These are phyloP conservation scores for Chlorospingus flavigularis DNA, from an alignment of 2,797 vertebrate genomes.

Conservation along the genomic window DNA sequence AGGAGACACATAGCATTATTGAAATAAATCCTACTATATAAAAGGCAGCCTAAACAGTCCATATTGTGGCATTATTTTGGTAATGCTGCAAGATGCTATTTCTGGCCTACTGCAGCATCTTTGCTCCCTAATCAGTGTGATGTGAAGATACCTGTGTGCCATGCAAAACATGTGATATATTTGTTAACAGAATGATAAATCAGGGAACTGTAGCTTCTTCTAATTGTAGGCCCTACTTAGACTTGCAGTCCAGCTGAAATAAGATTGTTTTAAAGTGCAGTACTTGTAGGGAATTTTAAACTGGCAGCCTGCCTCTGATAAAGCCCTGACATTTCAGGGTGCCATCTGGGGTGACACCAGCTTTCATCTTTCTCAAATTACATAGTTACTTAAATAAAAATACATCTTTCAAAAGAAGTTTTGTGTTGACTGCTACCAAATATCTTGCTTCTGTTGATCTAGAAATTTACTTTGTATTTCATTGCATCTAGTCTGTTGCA, in stretches of 20 bases:
- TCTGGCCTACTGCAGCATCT: not conserved
- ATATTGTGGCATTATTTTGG: not conserved
- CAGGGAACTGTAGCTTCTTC: not conserved
- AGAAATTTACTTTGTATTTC: not conserved
- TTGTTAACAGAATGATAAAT: conserved; percentile 7
- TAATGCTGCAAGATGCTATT: not conserved
- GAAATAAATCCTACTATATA: not conserved
- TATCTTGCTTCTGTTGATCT: not conserved
- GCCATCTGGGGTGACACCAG: conserved; percentile 17
- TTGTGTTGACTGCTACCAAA: not conserved
- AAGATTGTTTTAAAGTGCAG: conserved; percentile 9
- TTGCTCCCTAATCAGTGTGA: not conserved
- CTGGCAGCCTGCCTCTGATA: not conserved
- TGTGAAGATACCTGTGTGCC: not conserved
- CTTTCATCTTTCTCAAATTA: conserved; percentile 20
- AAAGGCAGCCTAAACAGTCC: not conserved
- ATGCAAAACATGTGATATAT: not conserved
- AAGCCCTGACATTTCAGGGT: conserved; percentile 13
- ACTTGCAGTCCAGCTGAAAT: conserved; percentile 14
- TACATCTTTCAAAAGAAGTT: conserved; percentile 16
- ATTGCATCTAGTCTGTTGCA: not conserved
- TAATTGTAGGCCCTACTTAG: not conserved
- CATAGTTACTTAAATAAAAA: conserved; percentile 29
- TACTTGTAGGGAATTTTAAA: conserved; percentile 26
- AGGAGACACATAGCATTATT: not conserved